Evolutionary conservation across 2,113 vertebrate genomes (phyloP), one percentile per base, ranked within the genome.

Genomic region (Penelope pileata): DNA sequence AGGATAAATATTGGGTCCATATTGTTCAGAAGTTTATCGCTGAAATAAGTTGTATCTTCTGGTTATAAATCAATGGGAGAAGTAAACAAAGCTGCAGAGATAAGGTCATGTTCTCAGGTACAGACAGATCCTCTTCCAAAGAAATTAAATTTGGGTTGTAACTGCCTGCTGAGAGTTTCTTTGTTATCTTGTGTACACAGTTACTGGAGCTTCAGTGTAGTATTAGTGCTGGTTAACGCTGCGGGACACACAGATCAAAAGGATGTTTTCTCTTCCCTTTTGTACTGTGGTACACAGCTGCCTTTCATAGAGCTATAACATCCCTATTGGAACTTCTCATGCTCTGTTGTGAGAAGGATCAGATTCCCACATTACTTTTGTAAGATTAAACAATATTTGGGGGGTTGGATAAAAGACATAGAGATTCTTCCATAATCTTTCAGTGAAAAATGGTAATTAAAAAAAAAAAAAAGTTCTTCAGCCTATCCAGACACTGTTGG

Each of bases 61-160:
- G 60, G 29, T 81, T 93, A 62, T 74, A 43, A 91, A 93, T 84
- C 86, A 82, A 43, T 29, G 30, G 40, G 40, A 69, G 62, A 64
- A 75, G 23, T 72, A 93, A 93, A 91, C 47, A 86, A 62, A 95
- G 72, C 94, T 73, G 80, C 56, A 21, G 51, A 86, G 85, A 86
- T 67, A 75, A 91, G 42, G 34, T 48, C 19, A 7, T 29, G 45
- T 29, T 88, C 47, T 70, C 6, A 4, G 4, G 9, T 24, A 23
- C 5, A 59, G 56, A 67, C 7, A 68, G 51, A 53, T 32, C 23
- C 9, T 24, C 0, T 32, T 90, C 13, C 60, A 12, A 70, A 91
- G 43, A 74, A 95, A 78, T 77, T 43, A 60, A 56, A 94, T 83
- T 88, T 74, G 74, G 60, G 6, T 38, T 67, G 14, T 36, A 60